Evolutionary conservation across 2,113 vertebrate species (phyloP).

Genomic region (Toxotes jaculatrix): DNA sequence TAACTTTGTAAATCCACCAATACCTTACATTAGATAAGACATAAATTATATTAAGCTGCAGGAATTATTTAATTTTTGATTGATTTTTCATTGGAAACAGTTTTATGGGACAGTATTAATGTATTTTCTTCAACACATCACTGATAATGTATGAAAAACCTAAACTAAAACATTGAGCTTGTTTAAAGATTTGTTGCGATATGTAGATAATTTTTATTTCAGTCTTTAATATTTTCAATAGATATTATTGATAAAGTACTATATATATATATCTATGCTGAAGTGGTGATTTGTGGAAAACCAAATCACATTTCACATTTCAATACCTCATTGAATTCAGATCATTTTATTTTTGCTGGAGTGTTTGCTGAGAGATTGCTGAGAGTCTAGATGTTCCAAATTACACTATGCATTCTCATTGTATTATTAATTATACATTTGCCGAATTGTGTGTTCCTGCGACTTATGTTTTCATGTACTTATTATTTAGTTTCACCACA

Average conservation of each 20-base stretch:
- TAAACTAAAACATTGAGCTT: background rate
- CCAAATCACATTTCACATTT: no score
- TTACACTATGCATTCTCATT: conserved; percentile 10
- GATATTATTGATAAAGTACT: background rate
- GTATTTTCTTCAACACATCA: conserved; percentile 3
- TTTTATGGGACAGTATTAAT: background rate
- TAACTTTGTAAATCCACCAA: conserved; percentile 35
- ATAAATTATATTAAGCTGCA: background rate
- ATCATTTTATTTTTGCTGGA: background rate
- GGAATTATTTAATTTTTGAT: conserved; percentile 11
- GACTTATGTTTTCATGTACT: conserved; percentile 16
- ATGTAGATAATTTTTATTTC: background rate
- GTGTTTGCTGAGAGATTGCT: conserved; percentile 5
- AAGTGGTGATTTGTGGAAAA: background rate
- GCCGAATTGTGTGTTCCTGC: conserved; percentile 31
- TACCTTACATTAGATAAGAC: conserved; percentile 18
- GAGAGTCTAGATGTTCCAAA: background rate
- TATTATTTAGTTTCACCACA: conserved; percentile 12
- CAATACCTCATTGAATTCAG: background rate
- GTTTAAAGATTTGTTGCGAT: conserved; percentile 8
- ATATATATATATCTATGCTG: background rate
- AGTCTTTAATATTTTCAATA: conserved; percentile 8
- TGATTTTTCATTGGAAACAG: background rate
- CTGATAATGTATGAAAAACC: conserved; percentile 4
- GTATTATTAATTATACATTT: background rate